Conservation (phyloP, 2,888 invertebrate species). For the Notodonta ziczac region DNA sequence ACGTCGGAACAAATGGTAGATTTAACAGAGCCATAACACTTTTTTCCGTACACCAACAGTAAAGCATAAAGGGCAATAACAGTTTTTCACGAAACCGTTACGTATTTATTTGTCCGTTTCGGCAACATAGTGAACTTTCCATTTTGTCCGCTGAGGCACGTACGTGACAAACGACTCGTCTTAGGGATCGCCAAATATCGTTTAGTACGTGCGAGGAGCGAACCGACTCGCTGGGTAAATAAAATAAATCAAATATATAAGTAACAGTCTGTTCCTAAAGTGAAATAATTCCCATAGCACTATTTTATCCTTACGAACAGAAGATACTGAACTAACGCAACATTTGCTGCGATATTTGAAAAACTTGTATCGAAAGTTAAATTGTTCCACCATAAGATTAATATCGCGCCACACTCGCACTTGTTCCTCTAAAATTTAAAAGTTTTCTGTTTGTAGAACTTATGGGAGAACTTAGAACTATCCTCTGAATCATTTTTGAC, state of each 20-base stretch:
- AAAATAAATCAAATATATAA: constrained; percentile 83
- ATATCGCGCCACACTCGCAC: constrained; percentile 20
- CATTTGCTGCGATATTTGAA: constrained; percentile 28
- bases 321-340: constrained; percentile 32
- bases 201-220: constrained; percentile 82
- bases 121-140: constrained; percentile 76
- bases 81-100: constrained; percentile 67
- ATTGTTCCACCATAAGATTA: constrained; percentile 27
- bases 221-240: constrained; percentile 80
- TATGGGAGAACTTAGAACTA: too few relatives aligned
- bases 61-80: constrained; percentile 47
- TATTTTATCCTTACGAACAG: constrained; percentile 51
- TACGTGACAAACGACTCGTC: constrained; percentile 83
- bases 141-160: constrained; percentile 79
- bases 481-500: constrained; percentile 2
- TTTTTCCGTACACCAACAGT: constrained; percentile 30
- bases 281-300: constrained; percentile 60
- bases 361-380: constrained; percentile 34
- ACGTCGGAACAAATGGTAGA: constrained; percentile 5
- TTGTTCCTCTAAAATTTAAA: constrained; percentile 16
- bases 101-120: constrained; percentile 78
- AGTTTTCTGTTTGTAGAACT: constrained; percentile 11
- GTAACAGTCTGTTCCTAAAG: constrained; percentile 75
- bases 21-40: constrained; percentile 19
- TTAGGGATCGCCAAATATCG: constrained; percentile 85